Conservation (phyloP, 2,113 vertebrate genomes). For the Motacilla alba region DNA sequence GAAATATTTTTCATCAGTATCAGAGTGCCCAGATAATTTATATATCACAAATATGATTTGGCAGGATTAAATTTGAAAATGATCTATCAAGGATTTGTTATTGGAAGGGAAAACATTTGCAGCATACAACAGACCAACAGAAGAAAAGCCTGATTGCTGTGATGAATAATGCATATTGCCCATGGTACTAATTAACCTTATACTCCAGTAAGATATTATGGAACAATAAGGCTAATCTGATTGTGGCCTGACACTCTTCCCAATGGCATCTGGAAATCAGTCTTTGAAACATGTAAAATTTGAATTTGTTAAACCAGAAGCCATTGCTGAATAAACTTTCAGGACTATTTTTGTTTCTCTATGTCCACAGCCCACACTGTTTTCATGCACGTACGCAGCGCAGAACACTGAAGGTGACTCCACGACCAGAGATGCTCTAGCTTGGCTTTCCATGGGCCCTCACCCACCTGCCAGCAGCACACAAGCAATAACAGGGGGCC, state of each 20-base stretch:
- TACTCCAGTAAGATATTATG: conserved; percentile 57
- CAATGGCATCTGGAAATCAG: conserved; percentile 47
- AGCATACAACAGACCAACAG: conserved; percentile 41
- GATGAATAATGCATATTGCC: conserved; percentile 74
- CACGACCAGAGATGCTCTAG: neutral
- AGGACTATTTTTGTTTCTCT: neutral
- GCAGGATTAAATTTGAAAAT: conserved; percentile 62
- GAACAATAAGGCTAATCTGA: conserved; percentile 73
- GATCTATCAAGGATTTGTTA: conserved; percentile 57
- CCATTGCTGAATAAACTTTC: neutral
- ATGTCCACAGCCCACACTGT: neutral
- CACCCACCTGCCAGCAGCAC: neutral
- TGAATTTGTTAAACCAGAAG: conserved; percentile 21
- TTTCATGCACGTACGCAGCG: fast-evolving
- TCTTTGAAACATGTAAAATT: neutral
- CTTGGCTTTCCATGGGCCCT: neutral
- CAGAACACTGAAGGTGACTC: neutral
- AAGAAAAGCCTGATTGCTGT: conserved; percentile 63
- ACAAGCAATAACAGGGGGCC: fast-evolving
- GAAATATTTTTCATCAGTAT: neutral
- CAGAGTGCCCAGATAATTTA: conserved; percentile 1
- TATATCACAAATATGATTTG: conserved; percentile 36
- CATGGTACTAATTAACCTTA: conserved; percentile 77
- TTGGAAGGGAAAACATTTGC: conserved; percentile 42
- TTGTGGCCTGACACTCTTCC: conserved; percentile 55